Conservation (phyloP, 1,140 invertebrate genomes). For the Idris sp. region DNA sequence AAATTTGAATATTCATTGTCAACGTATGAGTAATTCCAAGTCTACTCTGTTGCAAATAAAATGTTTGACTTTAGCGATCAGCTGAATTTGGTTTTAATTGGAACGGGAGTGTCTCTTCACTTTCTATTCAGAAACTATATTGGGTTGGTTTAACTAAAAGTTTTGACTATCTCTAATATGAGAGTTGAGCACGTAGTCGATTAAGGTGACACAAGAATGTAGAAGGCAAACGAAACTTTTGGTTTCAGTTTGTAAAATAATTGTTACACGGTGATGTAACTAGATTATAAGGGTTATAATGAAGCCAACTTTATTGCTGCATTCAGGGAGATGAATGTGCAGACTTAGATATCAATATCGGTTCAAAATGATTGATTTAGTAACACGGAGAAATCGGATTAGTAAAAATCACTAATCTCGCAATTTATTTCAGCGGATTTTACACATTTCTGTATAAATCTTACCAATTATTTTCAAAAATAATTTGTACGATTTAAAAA, state of each 20-base stretch:
- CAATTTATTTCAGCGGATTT: too few species aligned
- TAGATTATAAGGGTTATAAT: not conserved
- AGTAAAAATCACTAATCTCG: too few species aligned
- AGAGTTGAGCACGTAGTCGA: slow-evolving; percentile 23
- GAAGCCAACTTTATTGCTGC: too few species aligned
- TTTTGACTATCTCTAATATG: slow-evolving; percentile 21
- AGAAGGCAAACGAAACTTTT: slow-evolving; percentile 11
- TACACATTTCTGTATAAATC: too few species aligned
- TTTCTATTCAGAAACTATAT: not conserved
- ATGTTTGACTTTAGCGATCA: not conserved
- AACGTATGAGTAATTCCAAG: too few species aligned
- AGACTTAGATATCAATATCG: too few species aligned
- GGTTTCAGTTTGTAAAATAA: slow-evolving; percentile 25
- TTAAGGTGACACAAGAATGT: slow-evolving; percentile 11
- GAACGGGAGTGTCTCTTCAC: slow-evolving; percentile 6
- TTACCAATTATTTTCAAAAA: too few species aligned
- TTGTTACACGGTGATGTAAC: slow-evolving; percentile 9
- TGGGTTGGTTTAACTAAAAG: slow-evolving; percentile 5
- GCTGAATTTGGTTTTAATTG: not conserved
- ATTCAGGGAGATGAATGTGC: too few species aligned
- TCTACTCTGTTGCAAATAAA: slow-evolving; percentile 4
- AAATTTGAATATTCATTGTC: too few species aligned
- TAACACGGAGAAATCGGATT: too few species aligned
- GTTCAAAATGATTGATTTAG: too few species aligned
- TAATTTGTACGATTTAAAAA: too few species aligned